Base-by-base conservation (phyloP, 1,140 invertebrate species). In the Rhyzopertha dominica region DNA sequence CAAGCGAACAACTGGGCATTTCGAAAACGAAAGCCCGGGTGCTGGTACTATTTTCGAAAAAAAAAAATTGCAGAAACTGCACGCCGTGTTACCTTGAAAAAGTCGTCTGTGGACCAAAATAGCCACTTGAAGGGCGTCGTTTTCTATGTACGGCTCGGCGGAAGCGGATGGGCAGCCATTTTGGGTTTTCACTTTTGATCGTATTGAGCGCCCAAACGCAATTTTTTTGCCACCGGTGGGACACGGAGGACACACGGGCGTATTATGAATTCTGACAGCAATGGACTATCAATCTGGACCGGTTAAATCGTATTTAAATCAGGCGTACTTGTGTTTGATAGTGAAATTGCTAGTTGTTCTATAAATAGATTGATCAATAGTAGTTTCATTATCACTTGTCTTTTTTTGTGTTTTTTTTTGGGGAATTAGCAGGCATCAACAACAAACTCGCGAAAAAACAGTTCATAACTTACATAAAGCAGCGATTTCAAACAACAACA, bases 171-270 rank as follows among this genome's bases (percentile, higher is more conserved):
- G 43, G 53, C 47, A 36, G 65, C 65, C 65, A 67, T 67, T 46
- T 67, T 67, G 65, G 51, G 60, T 64, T 63, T 65, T 67, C 65
- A 66, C 65, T 65, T 65, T 65, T 65, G 55, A 66, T 60, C 43
- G 49, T 64, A 64, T 63, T 58, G 62, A 63, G 54, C 61, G 58
- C 41, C 47, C n/a, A n/a, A n/a, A n/a, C n/a, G n/a, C n/a, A n/a
- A n/a, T n/a, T n/a, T n/a, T n/a, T n/a, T n/a, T n/a, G n/a, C n/a
- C n/a, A n/a, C n/a, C n/a, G n/a, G n/a, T n/a, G n/a, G n/a, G n/a
- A n/a, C n/a, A n/a, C n/a, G n/a, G n/a, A n/a, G n/a, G n/a, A n/a
- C n/a, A n/a, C n/a, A n/a, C n/a, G n/a, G n/a, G n/a, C n/a, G n/a
- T n/a, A n/a, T n/a, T n/a, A n/a, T n/a, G n/a, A n/a, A n/a, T n/a